Conservation (phyloP, 2,797 vertebrate genomes). For the Gymnoscopelus braueri region DNA sequence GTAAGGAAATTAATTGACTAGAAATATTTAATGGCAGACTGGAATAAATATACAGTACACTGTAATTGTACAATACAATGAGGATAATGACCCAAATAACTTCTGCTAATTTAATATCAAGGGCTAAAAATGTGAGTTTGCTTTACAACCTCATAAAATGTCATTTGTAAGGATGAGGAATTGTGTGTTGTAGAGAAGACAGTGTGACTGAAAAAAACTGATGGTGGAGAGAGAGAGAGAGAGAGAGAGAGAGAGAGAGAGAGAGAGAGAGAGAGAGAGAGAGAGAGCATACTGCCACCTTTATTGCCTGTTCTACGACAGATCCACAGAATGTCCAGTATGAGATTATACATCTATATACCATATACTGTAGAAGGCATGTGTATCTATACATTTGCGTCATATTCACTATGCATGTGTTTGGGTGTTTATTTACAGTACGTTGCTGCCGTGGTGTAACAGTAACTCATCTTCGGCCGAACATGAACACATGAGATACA, state of each 20-base stretch:
- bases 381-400: no score
- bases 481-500: no score
- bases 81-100: slow-evolving; percentile 64
- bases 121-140: slow-evolving; percentile 29
- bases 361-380: slow-evolving; percentile 16
- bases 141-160: slow-evolving; percentile 18
- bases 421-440: no score
- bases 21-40: slow-evolving; percentile 81
- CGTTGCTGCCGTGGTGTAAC: no score
- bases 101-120: slow-evolving; percentile 60
- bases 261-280: neutral
- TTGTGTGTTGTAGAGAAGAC: no score
- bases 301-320: slow-evolving; percentile 42
- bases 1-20: slow-evolving; percentile 78
- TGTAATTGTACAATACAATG: slow-evolving; percentile 54
- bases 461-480: no score
- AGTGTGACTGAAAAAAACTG: no score
- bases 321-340: slow-evolving; percentile 46
- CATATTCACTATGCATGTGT: no score
- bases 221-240: no score
- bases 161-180: no score
- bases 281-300: slow-evolving; percentile 44
- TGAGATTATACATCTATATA: slow-evolving; percentile 62
- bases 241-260: neutral
- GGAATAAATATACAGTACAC: slow-evolving; percentile 74